A percentile compares a stretch with the other conserved stretches of the same genome.
Conservation (phyloP, 1,140 invertebrate species). For the Diabrotica undecimpunctata region DNA sequence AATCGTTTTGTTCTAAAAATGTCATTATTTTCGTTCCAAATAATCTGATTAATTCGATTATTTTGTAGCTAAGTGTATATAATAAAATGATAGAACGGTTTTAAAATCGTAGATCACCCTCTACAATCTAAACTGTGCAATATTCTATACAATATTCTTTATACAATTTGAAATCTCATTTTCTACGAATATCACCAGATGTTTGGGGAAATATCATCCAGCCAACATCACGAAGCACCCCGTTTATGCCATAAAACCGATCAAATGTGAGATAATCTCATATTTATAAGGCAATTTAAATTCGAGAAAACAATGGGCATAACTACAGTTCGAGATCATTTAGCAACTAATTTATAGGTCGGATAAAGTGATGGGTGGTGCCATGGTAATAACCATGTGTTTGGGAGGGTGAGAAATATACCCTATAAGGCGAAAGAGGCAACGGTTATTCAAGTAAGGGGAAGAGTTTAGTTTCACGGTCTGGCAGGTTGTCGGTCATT, state of each 20-base stretch:
- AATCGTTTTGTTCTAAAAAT: no score
- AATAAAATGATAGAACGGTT: no score
- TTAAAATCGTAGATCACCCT: no score
- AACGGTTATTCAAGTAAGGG: no score
- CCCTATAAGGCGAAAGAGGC: background rate
- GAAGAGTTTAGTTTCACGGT: no score
- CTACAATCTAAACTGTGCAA: no score
- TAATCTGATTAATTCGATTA: no score
- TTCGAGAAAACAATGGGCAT: constrained; percentile 37
- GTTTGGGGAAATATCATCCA: constrained; percentile 21
- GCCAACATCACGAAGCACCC: constrained; percentile 1
- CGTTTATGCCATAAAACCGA: constrained; percentile 28
- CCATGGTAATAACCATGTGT: constrained; percentile 4
- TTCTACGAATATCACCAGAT: constrained; percentile 21
- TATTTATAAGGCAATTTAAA: constrained; percentile 43
- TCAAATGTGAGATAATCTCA: constrained; percentile 34
- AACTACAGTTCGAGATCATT: constrained; percentile 21
- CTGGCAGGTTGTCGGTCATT: no score
- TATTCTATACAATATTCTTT: no score
- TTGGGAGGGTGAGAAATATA: constrained; percentile 4
- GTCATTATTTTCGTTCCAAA: no score
- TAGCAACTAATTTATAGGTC: constrained; percentile 20
- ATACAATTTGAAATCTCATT: constrained; percentile 5
- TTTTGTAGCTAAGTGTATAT: no score
- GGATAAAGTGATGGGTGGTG: constrained; percentile 22